Evolutionary conservation across 2,113 vertebrate genomes (phyloP).

Genomic region (Lucifuga dentata): DNA sequence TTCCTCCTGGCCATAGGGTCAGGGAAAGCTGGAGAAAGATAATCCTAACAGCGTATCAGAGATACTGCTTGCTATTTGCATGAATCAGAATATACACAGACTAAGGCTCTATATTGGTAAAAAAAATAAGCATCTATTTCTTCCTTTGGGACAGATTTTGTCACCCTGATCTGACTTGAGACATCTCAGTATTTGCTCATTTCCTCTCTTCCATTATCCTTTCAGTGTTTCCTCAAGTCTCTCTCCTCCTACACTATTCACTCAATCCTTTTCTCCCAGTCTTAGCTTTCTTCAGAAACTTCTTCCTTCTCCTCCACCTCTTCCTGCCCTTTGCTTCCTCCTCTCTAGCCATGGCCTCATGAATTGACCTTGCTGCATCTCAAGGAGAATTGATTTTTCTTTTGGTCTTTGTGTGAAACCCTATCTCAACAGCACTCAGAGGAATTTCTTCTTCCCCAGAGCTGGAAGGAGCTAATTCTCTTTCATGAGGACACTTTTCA

Average conservation of each 20-base stretch:
- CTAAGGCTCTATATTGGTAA: conserved; percentile 20
- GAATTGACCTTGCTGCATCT: conserved; percentile 79
- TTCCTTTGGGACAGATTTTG: conserved; percentile 35
- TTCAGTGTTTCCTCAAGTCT: conserved; percentile 12
- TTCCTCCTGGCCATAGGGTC: conserved; percentile 39
- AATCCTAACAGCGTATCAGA: conserved; percentile 38
- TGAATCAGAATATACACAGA: conserved; percentile 62
- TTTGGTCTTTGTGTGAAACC: conserved; percentile 75
- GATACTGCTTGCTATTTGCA: conserved; percentile 31
- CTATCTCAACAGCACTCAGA: conserved; percentile 74
- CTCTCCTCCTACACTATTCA: conserved; percentile 29
- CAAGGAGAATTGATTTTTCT: conserved; percentile 84
- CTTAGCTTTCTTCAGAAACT: conserved; percentile 46
- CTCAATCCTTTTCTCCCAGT: conserved; percentile 23
- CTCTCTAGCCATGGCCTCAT: conserved; percentile 38
- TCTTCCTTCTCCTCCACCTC: conserved; percentile 30
- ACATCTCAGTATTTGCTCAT: conserved; percentile 45
- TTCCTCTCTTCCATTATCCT: conserved; percentile 36
- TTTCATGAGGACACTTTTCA: conserved; percentile 74
- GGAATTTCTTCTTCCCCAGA: conserved; percentile 65
- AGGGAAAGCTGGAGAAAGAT: conserved; percentile 35
- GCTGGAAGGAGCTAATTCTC: conserved; percentile 68
- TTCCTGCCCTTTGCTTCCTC: conserved; percentile 34
- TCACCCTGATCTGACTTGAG: too few relatives aligned
- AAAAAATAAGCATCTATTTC: conserved; percentile 34